Evolutionary conservation across 1,140 invertebrate genomes (phyloP).

Genomic region (Procambarus virginalis): DNA sequence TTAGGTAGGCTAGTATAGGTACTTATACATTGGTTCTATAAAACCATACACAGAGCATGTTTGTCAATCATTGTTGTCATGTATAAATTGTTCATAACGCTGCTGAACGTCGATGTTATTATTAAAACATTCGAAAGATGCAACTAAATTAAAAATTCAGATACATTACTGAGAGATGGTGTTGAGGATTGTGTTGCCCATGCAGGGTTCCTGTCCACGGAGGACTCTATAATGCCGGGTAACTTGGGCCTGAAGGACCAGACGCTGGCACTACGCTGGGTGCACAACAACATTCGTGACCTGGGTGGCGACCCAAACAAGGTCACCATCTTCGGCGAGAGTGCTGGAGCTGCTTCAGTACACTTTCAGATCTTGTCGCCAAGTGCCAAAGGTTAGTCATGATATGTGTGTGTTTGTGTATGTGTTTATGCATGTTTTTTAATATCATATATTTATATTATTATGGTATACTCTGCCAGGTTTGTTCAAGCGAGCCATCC

Average conservation of each 20-base stretch:
- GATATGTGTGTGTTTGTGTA: too few relatives aligned
- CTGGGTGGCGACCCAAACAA: neutral
- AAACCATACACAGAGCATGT: neutral
- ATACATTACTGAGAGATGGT: neutral
- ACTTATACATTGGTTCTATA: neutral
- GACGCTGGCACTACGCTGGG: conserved; percentile 2
- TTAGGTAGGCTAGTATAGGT: too few relatives aligned
- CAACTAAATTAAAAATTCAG: too few relatives aligned
- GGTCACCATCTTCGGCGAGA: neutral
- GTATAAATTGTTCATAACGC: neutral
- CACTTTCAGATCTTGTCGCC: neutral
- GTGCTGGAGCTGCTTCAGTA: neutral
- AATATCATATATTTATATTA: neutral
- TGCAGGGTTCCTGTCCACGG: neutral
- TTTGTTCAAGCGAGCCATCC: conserved; percentile 19
- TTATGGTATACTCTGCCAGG: neutral
- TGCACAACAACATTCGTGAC: neutral
- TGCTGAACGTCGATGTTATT: neutral
- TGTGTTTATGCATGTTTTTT: too few relatives aligned
- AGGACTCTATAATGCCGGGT: neutral
- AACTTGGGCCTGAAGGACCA: conserved; percentile 20
- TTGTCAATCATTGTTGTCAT: neutral
- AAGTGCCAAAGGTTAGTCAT: neutral
- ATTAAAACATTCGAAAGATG: neutral
- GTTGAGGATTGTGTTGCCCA: neutral